Conservation (phyloP, 1,140 invertebrate species). For the Subanguina moxae region DNA sequence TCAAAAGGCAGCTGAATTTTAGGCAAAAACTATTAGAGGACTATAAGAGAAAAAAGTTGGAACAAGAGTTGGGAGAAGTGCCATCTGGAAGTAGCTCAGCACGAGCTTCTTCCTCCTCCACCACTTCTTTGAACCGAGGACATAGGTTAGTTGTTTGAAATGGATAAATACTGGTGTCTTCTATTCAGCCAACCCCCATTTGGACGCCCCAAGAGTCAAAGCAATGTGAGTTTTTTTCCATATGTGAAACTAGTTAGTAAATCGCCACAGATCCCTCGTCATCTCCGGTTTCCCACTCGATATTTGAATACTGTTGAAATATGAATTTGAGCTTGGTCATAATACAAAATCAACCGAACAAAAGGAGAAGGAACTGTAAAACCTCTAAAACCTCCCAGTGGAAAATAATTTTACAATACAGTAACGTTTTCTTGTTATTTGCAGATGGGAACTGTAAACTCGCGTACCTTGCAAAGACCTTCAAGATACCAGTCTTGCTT, state of each 20-base stretch:
- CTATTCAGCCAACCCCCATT: conserved; percentile 41
- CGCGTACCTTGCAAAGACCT: conserved; percentile 24
- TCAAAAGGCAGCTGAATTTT: conserved; percentile 28
- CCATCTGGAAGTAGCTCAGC: conserved; percentile 40
- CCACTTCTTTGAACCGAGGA: conserved; percentile 51
- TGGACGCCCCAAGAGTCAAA: conserved; percentile 58
- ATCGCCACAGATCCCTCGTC: too few species aligned
- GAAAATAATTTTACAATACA: too few species aligned
- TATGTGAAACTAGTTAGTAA: too few species aligned
- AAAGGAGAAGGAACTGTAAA: too few species aligned
- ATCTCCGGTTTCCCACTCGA: too few species aligned
- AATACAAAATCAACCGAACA: too few species aligned
- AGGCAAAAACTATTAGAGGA: conserved; percentile 56
- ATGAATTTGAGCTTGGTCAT: too few species aligned
- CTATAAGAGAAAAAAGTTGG: conserved; percentile 59
- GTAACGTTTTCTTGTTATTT: conserved; percentile 13
- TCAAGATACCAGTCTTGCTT: conserved; percentile 43
- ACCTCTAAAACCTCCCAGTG: too few species aligned
- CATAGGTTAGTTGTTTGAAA: conserved; percentile 22
- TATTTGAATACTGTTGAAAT: too few species aligned
- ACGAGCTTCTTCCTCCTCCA: conserved; percentile 35
- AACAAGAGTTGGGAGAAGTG: conserved; percentile 52
- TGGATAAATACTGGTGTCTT: neutral
- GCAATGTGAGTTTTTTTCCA: conserved; percentile 37
- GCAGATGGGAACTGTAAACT: conserved; percentile 41